A percentile compares a stretch with the other conserved stretches of the same genome.
phyloP scores from a whole-genome alignment of 2,797 vertebrate genomes.

The Chelmon rostratus region DNA sequence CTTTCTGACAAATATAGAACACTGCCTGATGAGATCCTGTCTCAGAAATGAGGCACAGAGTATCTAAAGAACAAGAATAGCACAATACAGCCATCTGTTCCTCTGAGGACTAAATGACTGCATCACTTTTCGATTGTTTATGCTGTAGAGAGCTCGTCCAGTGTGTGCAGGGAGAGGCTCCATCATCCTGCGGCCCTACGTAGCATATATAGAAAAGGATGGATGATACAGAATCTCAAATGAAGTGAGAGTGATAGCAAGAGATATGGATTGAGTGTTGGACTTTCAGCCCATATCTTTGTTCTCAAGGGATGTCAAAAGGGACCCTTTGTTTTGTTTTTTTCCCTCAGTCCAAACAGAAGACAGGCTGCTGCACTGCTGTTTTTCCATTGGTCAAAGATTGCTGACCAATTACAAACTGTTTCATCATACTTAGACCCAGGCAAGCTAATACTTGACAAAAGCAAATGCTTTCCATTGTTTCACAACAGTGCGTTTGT shows the following conservation, averaged over 20 bases:
- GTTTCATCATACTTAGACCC: constrained; percentile 15
- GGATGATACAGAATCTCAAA: neutral
- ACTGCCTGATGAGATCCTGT: neutral
- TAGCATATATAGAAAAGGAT: neutral
- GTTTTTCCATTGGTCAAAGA: neutral
- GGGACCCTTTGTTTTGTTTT: constrained; percentile 6
- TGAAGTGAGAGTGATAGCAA: neutral
- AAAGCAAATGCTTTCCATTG: constrained; percentile 8
- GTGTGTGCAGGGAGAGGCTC: constrained; percentile 2
- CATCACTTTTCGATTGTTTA: constrained; percentile 20
- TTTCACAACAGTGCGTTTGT: constrained; percentile 14
- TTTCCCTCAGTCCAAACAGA: neutral
- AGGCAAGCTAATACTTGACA: constrained; percentile 6
- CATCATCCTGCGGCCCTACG: neutral
- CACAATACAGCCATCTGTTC: constrained; percentile 26
- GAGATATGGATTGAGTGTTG: neutral
- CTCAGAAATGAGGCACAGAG: constrained; percentile 13
- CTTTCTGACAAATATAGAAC: neutral
- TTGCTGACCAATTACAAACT: constrained; percentile 11
- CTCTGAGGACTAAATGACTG: constrained; percentile 9
- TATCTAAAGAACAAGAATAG: neutral
- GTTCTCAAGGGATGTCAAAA: neutral
- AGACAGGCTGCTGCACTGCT: neutral
- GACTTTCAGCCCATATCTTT: constrained; percentile 1
- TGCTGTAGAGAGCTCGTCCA: neutral